phyloP scores from a whole-genome alignment of 2,888 invertebrate genomes.

The Noctua comes region DNA sequence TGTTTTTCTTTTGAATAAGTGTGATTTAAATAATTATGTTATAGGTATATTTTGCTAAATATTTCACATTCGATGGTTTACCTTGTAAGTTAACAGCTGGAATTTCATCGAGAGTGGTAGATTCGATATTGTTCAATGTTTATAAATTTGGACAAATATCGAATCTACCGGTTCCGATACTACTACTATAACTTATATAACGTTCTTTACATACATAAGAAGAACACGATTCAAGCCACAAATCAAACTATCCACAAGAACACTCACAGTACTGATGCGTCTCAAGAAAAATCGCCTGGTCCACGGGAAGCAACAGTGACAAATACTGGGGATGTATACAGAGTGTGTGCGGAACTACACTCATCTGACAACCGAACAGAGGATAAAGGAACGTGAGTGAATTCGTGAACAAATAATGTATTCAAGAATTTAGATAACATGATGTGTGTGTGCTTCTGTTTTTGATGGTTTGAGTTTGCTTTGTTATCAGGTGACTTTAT shows the following conservation, averaged over 20 bases:
- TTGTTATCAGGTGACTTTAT: background rate
- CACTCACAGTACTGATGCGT: conserved; percentile 32
- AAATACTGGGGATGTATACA: conserved; percentile 62
- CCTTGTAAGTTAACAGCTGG: too few species aligned
- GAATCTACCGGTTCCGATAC: too few species aligned
- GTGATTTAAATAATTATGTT: too few species aligned
- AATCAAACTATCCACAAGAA: conserved; percentile 44
- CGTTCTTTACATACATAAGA: background rate
- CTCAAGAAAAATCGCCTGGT: conserved; percentile 65
- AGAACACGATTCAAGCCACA: conserved; percentile 14
- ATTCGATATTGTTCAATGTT: too few species aligned
- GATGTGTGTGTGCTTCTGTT: conserved; percentile 30
- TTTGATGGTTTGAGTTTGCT: background rate
- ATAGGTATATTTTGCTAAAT: too few species aligned
- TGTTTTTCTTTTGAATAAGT: too few species aligned
- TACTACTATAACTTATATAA: background rate
- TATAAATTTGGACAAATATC: too few species aligned
- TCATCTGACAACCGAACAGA: conserved; percentile 58
- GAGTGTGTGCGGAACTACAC: conserved; percentile 50
- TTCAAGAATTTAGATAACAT: conserved; percentile 30
- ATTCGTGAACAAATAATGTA: conserved; percentile 55
- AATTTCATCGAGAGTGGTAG: too few species aligned
- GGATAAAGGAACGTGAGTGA: conserved; percentile 60
- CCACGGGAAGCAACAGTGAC: conserved; percentile 61
- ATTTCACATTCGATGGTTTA: too few species aligned